Base-by-base conservation (phyloP, 1,140 invertebrate species). In the Rhizoglyphus robini region DNA sequence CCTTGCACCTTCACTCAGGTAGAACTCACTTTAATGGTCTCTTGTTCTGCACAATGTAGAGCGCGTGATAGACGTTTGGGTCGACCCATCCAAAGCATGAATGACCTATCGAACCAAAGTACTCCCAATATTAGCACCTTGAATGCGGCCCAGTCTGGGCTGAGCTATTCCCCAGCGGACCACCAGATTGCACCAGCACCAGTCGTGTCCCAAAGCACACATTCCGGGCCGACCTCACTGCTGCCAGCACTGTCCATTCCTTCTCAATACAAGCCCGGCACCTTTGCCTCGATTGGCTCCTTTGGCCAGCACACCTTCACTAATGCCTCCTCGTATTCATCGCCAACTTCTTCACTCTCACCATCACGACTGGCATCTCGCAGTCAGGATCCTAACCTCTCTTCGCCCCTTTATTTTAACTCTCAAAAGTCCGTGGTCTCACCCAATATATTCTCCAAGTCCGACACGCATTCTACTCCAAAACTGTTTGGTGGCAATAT, bases 61-160 rank as follows among this genome's bases (percentile, higher is more conserved):
- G 63, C 63, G 15, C 63, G 63, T 20, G 63, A 64, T 64, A 64
- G 63, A 30, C 63, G 63, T 64, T 27, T 64, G 11, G 63, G 63
- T 48, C 38, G 46, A 30, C 63, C 63, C 2, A 64, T 64, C 11
- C 63, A 47, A 54, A 48, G 41, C 46, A 49, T 64, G 41, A 48
- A 48, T 51, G 38, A 60, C 1, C 15, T 32, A 2, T 1, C 13
- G n/a, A 60, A 60, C 25, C 13, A 20, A 11, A 51, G 15, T 8
- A 51, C 48, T 11, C 23, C 48, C 29, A 46, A n/a, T 60, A n/a
- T 46, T 13, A 27, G 58, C 58, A 60, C 58, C 8, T 20, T 60
- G 30, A 60, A 60, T 29, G 58, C 15, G 15, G 1, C 15, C 29
- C 58, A 3, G 36, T 15, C 11, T 46, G 27, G 58, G 15, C 29